Percentiles rank a stretch among this genome's conserved stretches.
These are phyloP conservation scores for Himantopus leucocephalus DNA, from an alignment of 2,113 vertebrate genomes.

Conservation along the genomic window DNA sequence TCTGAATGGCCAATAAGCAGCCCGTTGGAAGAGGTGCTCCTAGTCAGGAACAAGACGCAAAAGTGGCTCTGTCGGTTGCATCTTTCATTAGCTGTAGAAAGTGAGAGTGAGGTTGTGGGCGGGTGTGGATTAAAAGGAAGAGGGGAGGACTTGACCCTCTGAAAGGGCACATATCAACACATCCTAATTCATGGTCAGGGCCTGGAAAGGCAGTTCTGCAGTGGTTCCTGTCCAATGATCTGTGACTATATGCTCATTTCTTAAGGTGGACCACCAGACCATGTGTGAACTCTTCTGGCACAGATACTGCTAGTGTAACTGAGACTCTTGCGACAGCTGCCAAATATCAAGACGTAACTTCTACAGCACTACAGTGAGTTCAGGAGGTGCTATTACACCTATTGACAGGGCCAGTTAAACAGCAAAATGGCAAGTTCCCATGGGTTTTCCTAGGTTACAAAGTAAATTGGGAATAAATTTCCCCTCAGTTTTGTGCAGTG, in stretches of 20 bases:
- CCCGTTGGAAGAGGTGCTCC: background rate
- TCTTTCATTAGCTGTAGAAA: background rate
- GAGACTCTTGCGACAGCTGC: background rate
- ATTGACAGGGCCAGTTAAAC: background rate
- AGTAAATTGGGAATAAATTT: background rate
- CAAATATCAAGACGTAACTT: background rate
- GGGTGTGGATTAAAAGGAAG: background rate
- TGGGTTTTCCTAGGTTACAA: background rate
- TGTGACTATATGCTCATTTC: background rate
- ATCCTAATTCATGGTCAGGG: background rate
- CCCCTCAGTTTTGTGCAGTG: background rate
- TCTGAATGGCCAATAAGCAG: background rate
- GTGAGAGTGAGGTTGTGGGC: background rate
- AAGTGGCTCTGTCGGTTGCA: background rate
- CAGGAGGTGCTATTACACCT: background rate
- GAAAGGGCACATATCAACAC: background rate
- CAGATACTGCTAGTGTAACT: background rate
- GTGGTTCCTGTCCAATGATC: background rate
- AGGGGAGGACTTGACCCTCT: rapidly evolving
- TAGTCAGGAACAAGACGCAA: background rate
- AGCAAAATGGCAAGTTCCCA: background rate
- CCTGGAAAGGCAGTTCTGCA: background rate
- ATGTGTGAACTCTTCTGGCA: background rate
- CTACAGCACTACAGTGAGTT: background rate
- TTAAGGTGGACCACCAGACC: background rate